Conservation (phyloP, 2,797 vertebrate species). For the Acrocephalus scirpaceus region DNA sequence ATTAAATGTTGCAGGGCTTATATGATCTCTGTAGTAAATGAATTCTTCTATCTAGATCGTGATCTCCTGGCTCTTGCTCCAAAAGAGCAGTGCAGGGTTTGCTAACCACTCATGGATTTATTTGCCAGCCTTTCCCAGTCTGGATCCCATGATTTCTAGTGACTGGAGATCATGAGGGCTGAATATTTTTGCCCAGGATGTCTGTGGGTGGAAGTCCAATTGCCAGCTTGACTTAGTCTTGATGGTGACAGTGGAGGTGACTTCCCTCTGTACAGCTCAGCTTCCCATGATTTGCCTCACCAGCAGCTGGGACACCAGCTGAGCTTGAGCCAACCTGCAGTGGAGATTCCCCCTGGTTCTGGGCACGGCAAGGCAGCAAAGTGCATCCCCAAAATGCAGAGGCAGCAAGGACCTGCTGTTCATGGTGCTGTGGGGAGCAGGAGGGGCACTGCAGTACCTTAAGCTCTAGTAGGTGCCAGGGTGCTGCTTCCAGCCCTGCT, state of each 20-base stretch:
- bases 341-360: neutral
- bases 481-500: neutral
- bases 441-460: neutral
- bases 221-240: neutral
- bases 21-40: conserved; percentile 19
- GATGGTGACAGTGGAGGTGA: neutral
- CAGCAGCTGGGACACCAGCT: neutral
- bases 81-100: neutral
- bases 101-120: neutral
- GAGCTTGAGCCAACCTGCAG: neutral
- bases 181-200: neutral
- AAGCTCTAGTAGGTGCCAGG: neutral
- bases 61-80: conserved; percentile 37
- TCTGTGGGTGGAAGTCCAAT: neutral
- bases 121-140: neutral
- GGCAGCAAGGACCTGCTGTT: neutral
- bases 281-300: neutral
- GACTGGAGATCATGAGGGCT: neutral
- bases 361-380: neutral
- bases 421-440: neutral
- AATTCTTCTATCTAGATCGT: conserved; percentile 2
- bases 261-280: neutral
- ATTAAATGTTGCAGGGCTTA: conserved; percentile 57
- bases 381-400: neutral
- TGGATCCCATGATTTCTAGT: neutral